phyloP scores from a whole-genome alignment of 2,797 vertebrate genomes.

The Garrulus glandarius region DNA sequence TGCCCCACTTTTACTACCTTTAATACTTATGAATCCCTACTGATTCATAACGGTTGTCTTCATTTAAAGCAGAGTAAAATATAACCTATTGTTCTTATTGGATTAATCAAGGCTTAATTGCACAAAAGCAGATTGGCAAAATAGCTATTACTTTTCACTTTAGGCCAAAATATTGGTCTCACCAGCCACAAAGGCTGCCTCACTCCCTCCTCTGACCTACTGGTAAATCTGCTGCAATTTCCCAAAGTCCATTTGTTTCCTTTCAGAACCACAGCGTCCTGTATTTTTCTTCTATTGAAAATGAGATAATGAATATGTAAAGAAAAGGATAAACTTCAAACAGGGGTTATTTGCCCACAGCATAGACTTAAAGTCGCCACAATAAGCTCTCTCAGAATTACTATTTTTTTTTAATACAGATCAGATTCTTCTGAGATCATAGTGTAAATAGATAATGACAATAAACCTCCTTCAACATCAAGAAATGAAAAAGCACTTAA shows the following conservation, averaged over 20 bases:
- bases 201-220: slow-evolving; percentile 1
- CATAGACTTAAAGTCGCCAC: not conserved
- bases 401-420: not conserved
- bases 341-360: not conserved
- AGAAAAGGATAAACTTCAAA: not conserved
- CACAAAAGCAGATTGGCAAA: not conserved
- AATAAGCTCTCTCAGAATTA: not conserved
- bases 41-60: not conserved
- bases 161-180: not conserved
- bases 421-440: not conserved
- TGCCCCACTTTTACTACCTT: not conserved
- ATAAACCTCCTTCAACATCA: not conserved
- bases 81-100: not conserved
- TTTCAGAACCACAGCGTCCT: not conserved
- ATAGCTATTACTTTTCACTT: not conserved
- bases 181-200: not conserved
- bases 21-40: not conserved
- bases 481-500: not conserved
- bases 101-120: slow-evolving; percentile 16
- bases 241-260: not conserved
- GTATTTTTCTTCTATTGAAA: not conserved
- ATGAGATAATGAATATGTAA: not conserved
- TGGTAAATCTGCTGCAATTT: not conserved
- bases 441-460: not conserved
- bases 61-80: not conserved